Base-by-base conservation (phyloP, 2,888 invertebrate genomes). In the Rapana venosa region DNA sequence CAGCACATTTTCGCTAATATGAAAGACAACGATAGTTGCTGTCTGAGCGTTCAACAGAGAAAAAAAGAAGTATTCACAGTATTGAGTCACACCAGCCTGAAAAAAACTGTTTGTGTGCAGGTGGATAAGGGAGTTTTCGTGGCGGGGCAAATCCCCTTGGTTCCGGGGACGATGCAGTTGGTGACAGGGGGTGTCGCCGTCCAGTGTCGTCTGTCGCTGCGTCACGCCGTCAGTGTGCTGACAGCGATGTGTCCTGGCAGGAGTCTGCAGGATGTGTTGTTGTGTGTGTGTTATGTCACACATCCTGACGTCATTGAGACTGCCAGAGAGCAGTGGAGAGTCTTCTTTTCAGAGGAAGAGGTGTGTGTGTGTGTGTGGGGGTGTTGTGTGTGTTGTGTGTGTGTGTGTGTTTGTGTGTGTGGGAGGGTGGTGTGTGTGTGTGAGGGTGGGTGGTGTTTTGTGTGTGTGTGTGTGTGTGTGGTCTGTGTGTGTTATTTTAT, bases 141-240 rank as follows among this genome's bases (percentile, higher is more conserved):
- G 87, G 98, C 99, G 93, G 99, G 99, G 0, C 98, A 98, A 97
- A 98, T 99, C 93, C 98, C 98, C 26, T 97, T 99, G 92, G 97
- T 98, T 92, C 98, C 98, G 90, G 98, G 98, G 58, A 97, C 97
- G 93, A 97, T 98, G 97, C 96, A 97, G 93, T 96, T 98, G 93
- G 97, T 98, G 70, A 97, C 97, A 88, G 98, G 98, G 90, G 98
- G 98, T 90, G 97, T 98, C 93, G 97, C 97, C 74, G 87, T 92
- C 5, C 98, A 99, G 96, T 98, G 98, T 94, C 97, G 98, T 92
- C 97, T 99, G 47, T 97, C 98, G 2, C 97, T 99, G 92, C 97
- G 98, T 22, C 98, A 99, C 96, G 97, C 98, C 88, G 97, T 97
- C 93, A 97, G 98, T 91, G 97, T 99, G 93, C 97, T 98, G 88